Conservation (phyloP, 1,140 invertebrate species). For the Tribolium madens region DNA sequence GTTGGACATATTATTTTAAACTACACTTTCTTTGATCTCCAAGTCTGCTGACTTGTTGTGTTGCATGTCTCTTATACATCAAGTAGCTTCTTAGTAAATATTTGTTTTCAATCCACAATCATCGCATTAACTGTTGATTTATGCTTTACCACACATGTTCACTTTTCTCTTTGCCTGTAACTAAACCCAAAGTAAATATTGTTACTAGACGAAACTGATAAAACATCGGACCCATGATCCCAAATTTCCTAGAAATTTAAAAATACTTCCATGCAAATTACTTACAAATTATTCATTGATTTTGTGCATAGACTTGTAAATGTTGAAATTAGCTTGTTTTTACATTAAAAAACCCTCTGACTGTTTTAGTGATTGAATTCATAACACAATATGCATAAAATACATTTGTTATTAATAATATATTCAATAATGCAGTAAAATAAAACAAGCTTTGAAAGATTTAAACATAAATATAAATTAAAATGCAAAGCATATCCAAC, state of each 20-base stretch:
- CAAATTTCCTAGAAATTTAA: not conserved
- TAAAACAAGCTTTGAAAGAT: not conserved
- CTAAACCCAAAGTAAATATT: conserved; percentile 35
- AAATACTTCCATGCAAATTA: not conserved
- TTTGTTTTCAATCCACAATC: conserved; percentile 28
- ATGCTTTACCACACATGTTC: conserved; percentile 33
- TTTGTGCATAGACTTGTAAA: not conserved
- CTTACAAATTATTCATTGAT: not conserved
- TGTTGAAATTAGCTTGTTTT: too few species aligned
- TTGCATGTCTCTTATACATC: conserved; percentile 24
- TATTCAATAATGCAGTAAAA: not conserved
- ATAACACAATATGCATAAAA: not conserved
- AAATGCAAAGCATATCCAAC: not conserved
- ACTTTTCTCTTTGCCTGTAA: conserved; percentile 15
- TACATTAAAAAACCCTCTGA: too few species aligned
- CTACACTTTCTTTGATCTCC: conserved; percentile 10
- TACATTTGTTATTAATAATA: not conserved
- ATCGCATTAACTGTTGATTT: conserved; percentile 35
- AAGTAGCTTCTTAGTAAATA: conserved; percentile 36
- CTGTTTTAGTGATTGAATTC: not conserved
- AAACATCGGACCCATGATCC: not conserved
- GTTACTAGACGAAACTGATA: conserved; percentile 14
- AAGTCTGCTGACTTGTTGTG: not conserved
- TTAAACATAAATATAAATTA: conserved; percentile 16
- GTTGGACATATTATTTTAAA: not conserved